A percentile compares a stretch with the other conserved stretches of the same genome.
These are phyloP conservation scores for Telenomus remus DNA, from an alignment of 1,140 invertebrate species.

Conservation along the genomic window DNA sequence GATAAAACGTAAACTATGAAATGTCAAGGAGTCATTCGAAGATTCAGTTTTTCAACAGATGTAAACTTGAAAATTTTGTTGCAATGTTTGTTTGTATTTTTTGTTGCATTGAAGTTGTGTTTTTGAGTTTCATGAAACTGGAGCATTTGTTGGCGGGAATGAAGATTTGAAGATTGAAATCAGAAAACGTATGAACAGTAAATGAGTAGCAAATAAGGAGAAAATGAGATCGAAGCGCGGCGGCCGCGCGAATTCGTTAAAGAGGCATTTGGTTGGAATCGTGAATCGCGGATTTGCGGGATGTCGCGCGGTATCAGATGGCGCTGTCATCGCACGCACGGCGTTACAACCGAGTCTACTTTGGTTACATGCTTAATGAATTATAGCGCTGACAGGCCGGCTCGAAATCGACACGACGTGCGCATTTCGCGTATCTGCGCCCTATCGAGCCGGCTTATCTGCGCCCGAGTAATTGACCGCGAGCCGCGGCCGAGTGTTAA, in stretches of 20 bases:
- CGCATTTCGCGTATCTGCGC: constrained; percentile 53
- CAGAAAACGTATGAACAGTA: background rate
- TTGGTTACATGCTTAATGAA: constrained; percentile 50
- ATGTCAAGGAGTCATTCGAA: no score
- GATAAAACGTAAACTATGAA: no score
- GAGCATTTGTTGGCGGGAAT: no score
- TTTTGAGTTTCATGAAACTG: no score
- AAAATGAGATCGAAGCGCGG: no score
- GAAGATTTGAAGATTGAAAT: constrained; percentile 1
- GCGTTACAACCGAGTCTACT: constrained; percentile 50
- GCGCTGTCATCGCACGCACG: constrained; percentile 40
- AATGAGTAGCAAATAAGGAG: no score
- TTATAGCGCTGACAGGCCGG: constrained; percentile 50
- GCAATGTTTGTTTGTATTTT: no score
- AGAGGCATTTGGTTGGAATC: constrained; percentile 6
- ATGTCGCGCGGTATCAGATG: constrained; percentile 47
- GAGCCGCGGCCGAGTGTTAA: constrained; percentile 53
- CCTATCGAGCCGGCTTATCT: constrained; percentile 48
- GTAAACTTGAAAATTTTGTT: no score
- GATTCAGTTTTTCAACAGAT: no score
- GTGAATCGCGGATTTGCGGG: constrained; percentile 29
- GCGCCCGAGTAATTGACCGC: constrained; percentile 54
- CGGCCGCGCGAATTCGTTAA: no score
- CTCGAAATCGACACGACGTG: constrained; percentile 56
- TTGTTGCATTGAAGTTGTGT: no score